phyloP scores from a whole-genome alignment of 2,888 invertebrate genomes.

The Ptilodon capucinus region DNA sequence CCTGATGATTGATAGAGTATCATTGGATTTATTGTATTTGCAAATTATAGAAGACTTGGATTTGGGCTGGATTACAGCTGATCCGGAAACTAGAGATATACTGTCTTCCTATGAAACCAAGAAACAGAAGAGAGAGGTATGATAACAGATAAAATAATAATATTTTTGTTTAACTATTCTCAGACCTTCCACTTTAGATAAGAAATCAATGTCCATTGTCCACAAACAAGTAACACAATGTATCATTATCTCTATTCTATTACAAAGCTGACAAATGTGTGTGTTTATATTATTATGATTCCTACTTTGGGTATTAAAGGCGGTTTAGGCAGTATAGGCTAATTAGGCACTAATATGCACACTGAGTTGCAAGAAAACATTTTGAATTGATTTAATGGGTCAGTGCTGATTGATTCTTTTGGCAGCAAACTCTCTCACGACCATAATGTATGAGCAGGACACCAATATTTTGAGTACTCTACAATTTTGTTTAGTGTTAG shows the following conservation, averaged over 20 bases:
- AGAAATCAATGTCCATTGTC: neutral
- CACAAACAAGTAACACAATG: neutral
- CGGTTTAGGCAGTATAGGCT: too few species aligned
- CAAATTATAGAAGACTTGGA: constrained; percentile 95
- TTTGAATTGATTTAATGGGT: too few species aligned
- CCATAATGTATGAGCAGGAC: too few species aligned
- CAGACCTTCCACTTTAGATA: neutral
- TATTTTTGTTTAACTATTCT: neutral
- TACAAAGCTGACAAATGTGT: too few species aligned
- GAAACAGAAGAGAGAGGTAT: constrained; percentile 92
- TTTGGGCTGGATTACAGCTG: constrained; percentile 91
- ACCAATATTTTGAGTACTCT: too few species aligned
- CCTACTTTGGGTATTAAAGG: too few species aligned
- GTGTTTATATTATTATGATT: too few species aligned
- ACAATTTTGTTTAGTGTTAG: too few species aligned
- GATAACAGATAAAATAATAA: constrained; percentile 5
- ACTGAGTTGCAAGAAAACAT: too few species aligned
- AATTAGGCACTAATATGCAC: too few species aligned
- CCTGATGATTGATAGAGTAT: constrained; percentile 90
- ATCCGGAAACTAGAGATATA: constrained; percentile 86
- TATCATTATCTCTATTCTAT: neutral
- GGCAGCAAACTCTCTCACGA: too few species aligned
- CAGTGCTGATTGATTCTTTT: too few species aligned
- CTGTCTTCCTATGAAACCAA: constrained; percentile 88
- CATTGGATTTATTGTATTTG: constrained; percentile 92